phyloP scores from a whole-genome alignment of 2,113 vertebrate species.

The Phrynocephalus versicolor region DNA sequence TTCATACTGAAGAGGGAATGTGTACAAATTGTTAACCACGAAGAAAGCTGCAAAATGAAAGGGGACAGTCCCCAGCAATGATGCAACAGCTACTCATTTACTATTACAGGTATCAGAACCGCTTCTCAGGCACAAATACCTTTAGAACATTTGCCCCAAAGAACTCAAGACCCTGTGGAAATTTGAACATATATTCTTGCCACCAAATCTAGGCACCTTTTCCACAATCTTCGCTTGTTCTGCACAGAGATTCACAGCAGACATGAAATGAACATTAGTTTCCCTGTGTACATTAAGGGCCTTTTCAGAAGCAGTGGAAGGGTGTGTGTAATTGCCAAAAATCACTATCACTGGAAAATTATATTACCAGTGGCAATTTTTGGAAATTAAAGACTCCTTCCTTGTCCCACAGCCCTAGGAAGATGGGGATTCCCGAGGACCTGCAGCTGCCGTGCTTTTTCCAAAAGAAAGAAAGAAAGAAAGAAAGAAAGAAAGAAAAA shows the following conservation, averaged over 20 bases:
- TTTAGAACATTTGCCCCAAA: neutral
- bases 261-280: neutral
- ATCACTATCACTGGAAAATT: too few species aligned
- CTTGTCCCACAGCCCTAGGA: too few species aligned
- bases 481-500: too few species aligned
- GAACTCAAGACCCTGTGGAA: neutral
- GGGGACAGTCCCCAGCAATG: constrained; percentile 29
- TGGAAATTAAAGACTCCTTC: too few species aligned
- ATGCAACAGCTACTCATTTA: neutral
- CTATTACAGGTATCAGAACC: neutral
- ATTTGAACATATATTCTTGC: neutral
- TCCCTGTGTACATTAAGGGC: neutral
- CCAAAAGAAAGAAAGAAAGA: too few species aligned
- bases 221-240: neutral
- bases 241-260: neutral
- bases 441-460: too few species aligned
- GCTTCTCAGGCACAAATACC: neutral
- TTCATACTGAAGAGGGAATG: constrained; percentile 26
- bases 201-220: neutral
- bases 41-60: constrained; percentile 42
- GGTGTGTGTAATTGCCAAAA: too few species aligned
- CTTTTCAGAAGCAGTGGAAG: too few species aligned
- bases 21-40: constrained; percentile 45
- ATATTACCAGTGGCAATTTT: too few species aligned
- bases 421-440: too few species aligned